Evolutionary conservation across 2,888 invertebrate species (phyloP).

Genomic region (Rotaria socialis): DNA sequence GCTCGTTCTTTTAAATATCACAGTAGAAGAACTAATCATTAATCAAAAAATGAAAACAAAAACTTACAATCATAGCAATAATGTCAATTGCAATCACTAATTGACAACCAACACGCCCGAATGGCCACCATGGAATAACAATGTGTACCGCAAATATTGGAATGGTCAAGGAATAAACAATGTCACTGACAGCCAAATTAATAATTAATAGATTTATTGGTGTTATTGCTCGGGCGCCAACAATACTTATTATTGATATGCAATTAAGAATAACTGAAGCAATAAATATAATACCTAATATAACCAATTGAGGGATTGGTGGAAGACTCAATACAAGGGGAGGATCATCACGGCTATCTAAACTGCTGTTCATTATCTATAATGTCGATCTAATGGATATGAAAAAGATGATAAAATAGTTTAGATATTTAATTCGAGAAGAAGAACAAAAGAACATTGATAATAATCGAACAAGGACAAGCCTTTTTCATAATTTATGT

Average conservation of each 20-base stretch:
- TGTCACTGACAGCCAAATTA: slow-evolving; percentile 39
- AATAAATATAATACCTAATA: slow-evolving; percentile 2
- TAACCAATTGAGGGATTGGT: slow-evolving; percentile 20
- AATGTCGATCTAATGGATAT: background rate
- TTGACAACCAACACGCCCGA: slow-evolving; percentile 39
- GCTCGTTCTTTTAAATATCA: too few relatives aligned
- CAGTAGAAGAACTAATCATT: too few relatives aligned
- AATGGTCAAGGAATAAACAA: slow-evolving; percentile 40
- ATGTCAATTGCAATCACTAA: slow-evolving; percentile 39
- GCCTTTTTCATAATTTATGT: background rate
- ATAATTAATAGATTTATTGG: slow-evolving; percentile 41
- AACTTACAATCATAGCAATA: slow-evolving; percentile 39
- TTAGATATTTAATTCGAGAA: background rate
- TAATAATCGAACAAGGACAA: too few relatives aligned
- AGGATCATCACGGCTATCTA: background rate
- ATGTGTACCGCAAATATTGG: slow-evolving; percentile 43
- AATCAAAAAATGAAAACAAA: background rate
- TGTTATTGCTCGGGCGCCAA: slow-evolving; percentile 39
- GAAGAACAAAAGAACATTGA: too few relatives aligned
- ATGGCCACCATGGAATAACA: slow-evolving; percentile 38
- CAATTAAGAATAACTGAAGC: slow-evolving; percentile 26
- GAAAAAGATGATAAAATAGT: background rate
- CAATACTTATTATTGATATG: slow-evolving; percentile 39
- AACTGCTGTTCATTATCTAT: background rate
- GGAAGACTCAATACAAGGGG: slow-evolving; percentile 10